Evolutionary conservation across 2,888 invertebrate species (phyloP), one percentile per base, ranked within the genome.

Genomic region (Pyrrhosoma nymphula): DNA sequence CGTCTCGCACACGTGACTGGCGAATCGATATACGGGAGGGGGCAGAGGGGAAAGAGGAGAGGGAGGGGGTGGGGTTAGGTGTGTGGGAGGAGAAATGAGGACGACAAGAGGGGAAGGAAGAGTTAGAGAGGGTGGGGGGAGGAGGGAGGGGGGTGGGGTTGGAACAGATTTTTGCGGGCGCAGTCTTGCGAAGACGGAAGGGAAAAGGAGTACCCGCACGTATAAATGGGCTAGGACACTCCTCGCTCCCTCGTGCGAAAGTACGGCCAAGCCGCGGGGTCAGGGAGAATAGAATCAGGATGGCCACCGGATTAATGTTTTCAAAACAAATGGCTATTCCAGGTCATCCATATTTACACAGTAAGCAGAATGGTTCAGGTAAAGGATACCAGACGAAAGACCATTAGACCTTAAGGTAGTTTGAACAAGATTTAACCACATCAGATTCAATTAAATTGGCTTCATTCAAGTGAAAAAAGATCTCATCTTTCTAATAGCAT

Each of bases 1-100:
- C 89, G 26, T 88, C 88, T 89, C 56, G 89, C 47, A 89, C 47
- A 89, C 89, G 89, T 89, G 89, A 89, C 93, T 93, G 69, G 47
- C 93, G 55, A 93, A 93, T 93, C 93, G 93, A 93, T 93, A 47
- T 47, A n/a, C 82, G 82, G 82, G 3, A 20, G 55, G 47, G 60
- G 47, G 18, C 47, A 75, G 69, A 26, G 69, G 63, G 69, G 63
- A 2, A 20, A 30, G 56, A 26, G 30, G 90, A n/a, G 56, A 23
- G n/a, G 69, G n/a, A 69, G 69, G 20, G 88, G n/a, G 35, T 60
- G 20, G 60, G 47, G 47, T 47, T 47, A 8, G 47, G 8, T 20
- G n/a, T n/a, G 16, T 20, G 1, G 90, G 56, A 56, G 60, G 35
- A 69, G 69, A 69, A 69, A 69, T 26, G 69, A 26, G 82, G 82